A percentile compares a stretch with the other conserved stretches of the same genome.
Evolutionary conservation across 2,888 invertebrate species (phyloP).

Genomic region (Spilosoma lubricipeda): DNA sequence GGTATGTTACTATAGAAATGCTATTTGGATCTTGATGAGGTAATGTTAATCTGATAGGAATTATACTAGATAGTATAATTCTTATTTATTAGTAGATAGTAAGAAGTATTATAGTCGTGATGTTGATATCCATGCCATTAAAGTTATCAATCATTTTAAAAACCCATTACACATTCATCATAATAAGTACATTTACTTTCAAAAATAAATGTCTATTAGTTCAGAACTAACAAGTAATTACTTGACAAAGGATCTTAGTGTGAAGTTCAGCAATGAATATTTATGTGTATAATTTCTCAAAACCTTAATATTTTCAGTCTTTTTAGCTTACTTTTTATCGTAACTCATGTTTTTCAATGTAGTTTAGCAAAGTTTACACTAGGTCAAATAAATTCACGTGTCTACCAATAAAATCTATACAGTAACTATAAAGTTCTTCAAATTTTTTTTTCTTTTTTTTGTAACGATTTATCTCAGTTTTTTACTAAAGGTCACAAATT

Average conservation of each 20-base stretch:
- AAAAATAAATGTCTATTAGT: background rate
- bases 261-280: background rate
- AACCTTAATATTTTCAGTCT: background rate
- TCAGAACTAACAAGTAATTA: background rate
- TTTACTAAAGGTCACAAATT: slow-evolving; percentile 48
- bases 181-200: background rate
- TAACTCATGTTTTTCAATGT: slow-evolving; percentile 8
- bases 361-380: slow-evolving; percentile 2
- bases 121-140: background rate
- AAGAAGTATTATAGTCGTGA: background rate
- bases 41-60: too few relatives aligned
- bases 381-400: background rate
- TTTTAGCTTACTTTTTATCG: too few relatives aligned
- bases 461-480: background rate
- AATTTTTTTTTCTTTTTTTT: background rate
- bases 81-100: too few relatives aligned
- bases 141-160: background rate
- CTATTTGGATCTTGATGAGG: too few relatives aligned
- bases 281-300: background rate
- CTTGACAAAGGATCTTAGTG: background rate
- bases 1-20: too few relatives aligned
- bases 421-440: background rate
- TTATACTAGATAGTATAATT: too few relatives aligned
- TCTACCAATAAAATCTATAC: background rate
- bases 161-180: background rate